These are phyloP conservation scores for Ploceus nigricollis DNA, from an alignment of 2,113 vertebrate species.

Conservation along the genomic window DNA sequence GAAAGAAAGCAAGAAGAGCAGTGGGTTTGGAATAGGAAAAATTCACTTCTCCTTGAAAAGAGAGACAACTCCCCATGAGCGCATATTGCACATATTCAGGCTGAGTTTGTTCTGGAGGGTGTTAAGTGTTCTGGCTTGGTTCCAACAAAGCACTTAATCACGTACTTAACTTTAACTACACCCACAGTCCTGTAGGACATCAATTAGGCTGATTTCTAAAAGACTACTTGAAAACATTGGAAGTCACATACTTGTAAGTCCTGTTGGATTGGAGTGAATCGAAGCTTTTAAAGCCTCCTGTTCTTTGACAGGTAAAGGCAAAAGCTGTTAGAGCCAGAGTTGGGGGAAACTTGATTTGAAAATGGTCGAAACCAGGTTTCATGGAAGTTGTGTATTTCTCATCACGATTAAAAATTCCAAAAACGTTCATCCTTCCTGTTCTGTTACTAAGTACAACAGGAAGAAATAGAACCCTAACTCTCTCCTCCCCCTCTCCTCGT, in stretches of 20 bases:
- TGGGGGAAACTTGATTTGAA: neutral
- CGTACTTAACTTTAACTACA: conserved; percentile 35
- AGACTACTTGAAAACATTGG: neutral
- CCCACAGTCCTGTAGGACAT: neutral
- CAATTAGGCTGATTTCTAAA: conserved; percentile 2
- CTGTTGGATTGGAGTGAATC: neutral
- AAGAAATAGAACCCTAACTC: neutral
- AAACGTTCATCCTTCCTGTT: neutral
- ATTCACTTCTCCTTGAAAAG: neutral
- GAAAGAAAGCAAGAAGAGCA: neutral
- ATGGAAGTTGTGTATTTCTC: neutral
- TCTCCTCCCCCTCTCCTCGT: neutral
- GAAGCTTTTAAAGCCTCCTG: neutral
- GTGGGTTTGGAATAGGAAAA: neutral
- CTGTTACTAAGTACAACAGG: neutral
- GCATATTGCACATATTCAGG: neutral
- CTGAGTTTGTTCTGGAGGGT: neutral
- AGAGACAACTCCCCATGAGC: neutral
- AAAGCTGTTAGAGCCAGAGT: neutral
- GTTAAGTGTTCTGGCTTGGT: conserved; percentile 10
- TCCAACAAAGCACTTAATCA: conserved; percentile 53
- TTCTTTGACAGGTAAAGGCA: neutral
- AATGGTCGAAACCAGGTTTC: neutral
- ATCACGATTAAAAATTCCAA: neutral
- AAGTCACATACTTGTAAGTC: neutral